Percentiles rank a stretch among this genome's conserved stretches.
Conservation (phyloP, 2,797 vertebrate species). For the Pelochelys cantorii region DNA sequence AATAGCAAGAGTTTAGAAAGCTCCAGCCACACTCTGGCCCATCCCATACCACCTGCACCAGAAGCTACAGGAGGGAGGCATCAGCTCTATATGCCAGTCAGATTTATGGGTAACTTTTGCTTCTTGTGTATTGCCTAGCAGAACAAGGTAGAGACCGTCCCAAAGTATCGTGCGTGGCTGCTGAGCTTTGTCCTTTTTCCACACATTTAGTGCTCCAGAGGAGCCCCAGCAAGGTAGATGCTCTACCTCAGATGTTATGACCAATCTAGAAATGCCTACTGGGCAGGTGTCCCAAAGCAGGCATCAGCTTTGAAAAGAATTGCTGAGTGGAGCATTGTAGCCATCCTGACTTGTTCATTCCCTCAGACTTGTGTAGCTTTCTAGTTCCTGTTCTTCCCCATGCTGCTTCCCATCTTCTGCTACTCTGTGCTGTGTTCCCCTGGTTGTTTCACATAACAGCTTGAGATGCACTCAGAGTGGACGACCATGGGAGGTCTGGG, state of each 20-base stretch:
- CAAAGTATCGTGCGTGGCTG: fast-evolving
- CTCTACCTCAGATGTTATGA: fast-evolving
- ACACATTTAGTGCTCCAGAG: neutral
- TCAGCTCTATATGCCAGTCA: neutral
- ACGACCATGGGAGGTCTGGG: neutral
- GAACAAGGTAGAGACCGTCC: fast-evolving
- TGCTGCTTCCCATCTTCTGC: neutral
- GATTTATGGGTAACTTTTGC: neutral
- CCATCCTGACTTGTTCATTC: neutral
- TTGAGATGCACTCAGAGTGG: fast-evolving
- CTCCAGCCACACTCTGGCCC: neutral
- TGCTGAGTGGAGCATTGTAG: neutral
- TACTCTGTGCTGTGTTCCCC: neutral
- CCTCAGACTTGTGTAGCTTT: neutral
- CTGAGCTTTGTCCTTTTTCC: neutral
- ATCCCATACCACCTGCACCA: neutral
- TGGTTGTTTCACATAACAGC: neutral
- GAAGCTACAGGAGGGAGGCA: neutral
- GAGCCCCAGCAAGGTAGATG: fast-evolving
- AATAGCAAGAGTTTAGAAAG: fast-evolving
- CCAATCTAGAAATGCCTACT: fast-evolving
- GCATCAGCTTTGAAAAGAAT: no score
- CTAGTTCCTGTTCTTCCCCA: neutral
- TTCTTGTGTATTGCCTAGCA: fast-evolving
- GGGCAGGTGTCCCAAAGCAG: neutral